Evolutionary conservation across 2,888 invertebrate species (phyloP).

Genomic region (Scrobipalpa costella): DNA sequence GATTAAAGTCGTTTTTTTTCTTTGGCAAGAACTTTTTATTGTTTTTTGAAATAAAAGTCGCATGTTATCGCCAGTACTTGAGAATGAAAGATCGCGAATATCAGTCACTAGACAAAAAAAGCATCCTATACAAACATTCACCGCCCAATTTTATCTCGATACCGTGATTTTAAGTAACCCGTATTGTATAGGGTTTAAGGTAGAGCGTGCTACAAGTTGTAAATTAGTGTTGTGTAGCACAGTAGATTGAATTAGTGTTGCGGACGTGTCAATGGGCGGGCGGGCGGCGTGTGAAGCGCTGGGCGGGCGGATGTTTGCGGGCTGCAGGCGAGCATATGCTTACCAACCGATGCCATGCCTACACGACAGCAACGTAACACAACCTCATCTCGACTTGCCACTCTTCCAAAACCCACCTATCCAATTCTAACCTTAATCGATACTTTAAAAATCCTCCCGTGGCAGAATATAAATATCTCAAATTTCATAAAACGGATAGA

Average conservation of each 20-base stretch:
- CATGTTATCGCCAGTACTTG: too few relatives aligned
- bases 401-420: conserved; percentile 19
- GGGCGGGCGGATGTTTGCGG: neutral
- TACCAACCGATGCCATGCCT: conserved; percentile 38
- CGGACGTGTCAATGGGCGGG: neutral
- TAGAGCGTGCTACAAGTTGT: conserved; percentile 16
- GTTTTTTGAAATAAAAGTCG: too few relatives aligned
- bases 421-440: conserved; percentile 13
- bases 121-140: too few relatives aligned
- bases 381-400: conserved; percentile 26
- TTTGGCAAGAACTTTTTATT: too few relatives aligned
- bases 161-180: too few relatives aligned
- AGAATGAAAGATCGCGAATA: too few relatives aligned
- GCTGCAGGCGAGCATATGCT: neutral
- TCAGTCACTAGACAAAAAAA: too few relatives aligned
- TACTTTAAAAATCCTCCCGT: conserved; percentile 16
- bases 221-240: conserved; percentile 5
- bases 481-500: conserved; percentile 15
- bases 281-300: neutral
- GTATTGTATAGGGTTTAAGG: neutral
- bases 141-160: too few relatives aligned
- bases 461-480: conserved; percentile 18
- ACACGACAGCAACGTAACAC: conserved; percentile 47
- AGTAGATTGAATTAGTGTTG: neutral
- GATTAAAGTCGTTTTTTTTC: too few relatives aligned